Percentiles rank a stretch among this genome's conserved stretches.
Evolutionary conservation across 1,140 invertebrate species (phyloP).

Genomic region (Parapsyche elsis): DNA sequence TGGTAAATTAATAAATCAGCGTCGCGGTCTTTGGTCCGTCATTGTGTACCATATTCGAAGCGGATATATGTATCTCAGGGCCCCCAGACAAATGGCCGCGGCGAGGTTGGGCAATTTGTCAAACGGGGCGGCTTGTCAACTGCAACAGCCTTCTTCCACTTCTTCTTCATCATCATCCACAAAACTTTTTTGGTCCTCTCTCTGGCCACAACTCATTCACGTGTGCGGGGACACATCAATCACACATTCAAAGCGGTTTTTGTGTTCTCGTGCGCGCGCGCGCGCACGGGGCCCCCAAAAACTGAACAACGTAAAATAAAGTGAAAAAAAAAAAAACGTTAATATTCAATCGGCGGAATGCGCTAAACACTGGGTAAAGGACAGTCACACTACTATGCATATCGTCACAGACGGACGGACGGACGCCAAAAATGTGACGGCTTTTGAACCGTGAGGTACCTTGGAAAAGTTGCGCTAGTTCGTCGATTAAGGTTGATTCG

Average conservation of each 20-base stretch:
- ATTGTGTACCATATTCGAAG: conserved; percentile 35
- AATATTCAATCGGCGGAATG: conserved; percentile 40
- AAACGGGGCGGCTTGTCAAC: conserved; percentile 27
- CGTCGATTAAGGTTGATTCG: too few relatives aligned
- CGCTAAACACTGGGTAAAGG: not conserved
- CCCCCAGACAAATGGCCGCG: conserved; percentile 30
- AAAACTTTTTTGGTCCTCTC: conserved; percentile 27
- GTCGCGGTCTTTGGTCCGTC: conserved; percentile 7
- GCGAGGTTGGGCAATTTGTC: conserved; percentile 28
- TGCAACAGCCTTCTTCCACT: conserved; percentile 11
- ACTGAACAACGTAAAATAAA: not conserved
- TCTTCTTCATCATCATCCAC: not conserved
- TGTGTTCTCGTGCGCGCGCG: not conserved
- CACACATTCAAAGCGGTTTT: conserved; percentile 32
- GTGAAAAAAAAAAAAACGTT: not conserved
- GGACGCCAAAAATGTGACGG: too few relatives aligned
- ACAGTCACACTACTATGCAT: too few relatives aligned
- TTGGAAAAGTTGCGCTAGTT: too few relatives aligned
- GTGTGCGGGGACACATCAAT: conserved; percentile 27
- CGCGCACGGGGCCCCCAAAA: not conserved
- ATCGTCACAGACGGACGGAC: too few relatives aligned
- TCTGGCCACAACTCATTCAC: not conserved
- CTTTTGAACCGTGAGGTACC: too few relatives aligned
- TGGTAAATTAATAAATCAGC: conserved; percentile 44
- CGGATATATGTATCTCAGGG: conserved; percentile 23